Conservation (phyloP, 2,888 invertebrate genomes). For the Cylloceria caligata region DNA sequence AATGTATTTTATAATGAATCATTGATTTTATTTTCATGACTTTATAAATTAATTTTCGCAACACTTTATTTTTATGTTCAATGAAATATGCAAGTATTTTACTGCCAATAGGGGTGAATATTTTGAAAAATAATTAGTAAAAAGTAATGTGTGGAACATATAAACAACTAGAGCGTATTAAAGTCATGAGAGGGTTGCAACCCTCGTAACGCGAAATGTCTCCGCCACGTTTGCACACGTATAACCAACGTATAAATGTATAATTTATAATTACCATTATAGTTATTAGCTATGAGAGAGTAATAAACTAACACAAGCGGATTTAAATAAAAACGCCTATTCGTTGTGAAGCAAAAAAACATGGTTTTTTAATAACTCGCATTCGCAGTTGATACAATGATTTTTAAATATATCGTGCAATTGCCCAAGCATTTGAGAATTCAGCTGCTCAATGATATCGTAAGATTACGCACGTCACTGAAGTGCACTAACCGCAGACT, state of each 20-base stretch:
- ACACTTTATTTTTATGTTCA: neutral
- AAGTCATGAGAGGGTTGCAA: neutral
- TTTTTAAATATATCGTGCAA: neutral
- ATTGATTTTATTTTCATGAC: neutral
- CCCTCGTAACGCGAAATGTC: constrained; percentile 74
- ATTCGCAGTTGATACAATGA: neutral
- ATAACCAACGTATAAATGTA: constrained; percentile 59
- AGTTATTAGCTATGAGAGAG: constrained; percentile 78
- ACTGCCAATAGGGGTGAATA: neutral
- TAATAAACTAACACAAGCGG: constrained; percentile 80
- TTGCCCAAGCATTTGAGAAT: neutral
- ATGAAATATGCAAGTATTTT: neutral
- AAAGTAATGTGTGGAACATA: neutral
- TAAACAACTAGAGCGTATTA: neutral
- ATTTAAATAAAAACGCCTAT: constrained; percentile 75
- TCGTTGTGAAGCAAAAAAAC: constrained; percentile 80
- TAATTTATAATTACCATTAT: constrained; percentile 60
- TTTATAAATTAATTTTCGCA: neutral
- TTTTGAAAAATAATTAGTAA: neutral
- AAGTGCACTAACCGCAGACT: constrained; percentile 9
- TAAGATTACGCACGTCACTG: neutral
- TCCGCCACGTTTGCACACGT: constrained; percentile 68
- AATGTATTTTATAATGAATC: too few species aligned
- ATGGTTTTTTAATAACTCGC: constrained; percentile 63
- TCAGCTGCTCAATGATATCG: constrained; percentile 5